Conservation (phyloP, 2,797 vertebrate genomes). For the Lutjanus argentimaculatus region DNA sequence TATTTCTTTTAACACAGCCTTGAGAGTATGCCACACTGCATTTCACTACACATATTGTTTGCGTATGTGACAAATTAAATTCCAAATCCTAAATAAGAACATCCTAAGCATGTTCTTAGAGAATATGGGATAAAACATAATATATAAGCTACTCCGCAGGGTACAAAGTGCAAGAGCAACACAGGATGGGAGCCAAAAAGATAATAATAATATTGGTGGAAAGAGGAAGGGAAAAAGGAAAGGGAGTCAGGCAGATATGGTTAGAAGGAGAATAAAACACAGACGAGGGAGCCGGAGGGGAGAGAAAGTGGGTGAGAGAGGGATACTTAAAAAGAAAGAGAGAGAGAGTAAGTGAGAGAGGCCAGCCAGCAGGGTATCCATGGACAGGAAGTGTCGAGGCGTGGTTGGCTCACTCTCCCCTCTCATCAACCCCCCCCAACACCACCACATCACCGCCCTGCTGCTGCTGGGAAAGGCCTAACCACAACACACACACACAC, state of each 20-base stretch:
- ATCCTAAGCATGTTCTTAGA: neutral
- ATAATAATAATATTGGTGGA: slow-evolving; percentile 49
- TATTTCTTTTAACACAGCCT: slow-evolving; percentile 1
- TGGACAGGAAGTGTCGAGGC: slow-evolving; percentile 81
- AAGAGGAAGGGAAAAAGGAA: slow-evolving; percentile 31
- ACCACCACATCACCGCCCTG: slow-evolving; percentile 76
- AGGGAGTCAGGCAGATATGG: slow-evolving; percentile 28
- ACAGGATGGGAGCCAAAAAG: slow-evolving; percentile 30
- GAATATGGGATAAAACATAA: neutral
- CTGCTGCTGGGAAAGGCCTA: slow-evolving; percentile 82
- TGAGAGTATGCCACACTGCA: neutral
- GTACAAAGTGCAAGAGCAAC: slow-evolving; percentile 33
- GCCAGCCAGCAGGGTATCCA: slow-evolving; percentile 64
- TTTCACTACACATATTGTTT: neutral
- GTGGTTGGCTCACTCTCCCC: slow-evolving; percentile 81
- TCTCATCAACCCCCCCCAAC: slow-evolving; percentile 75
- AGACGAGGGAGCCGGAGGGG: slow-evolving; percentile 13
- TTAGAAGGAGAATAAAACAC: slow-evolving; percentile 49
- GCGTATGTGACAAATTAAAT: slow-evolving; percentile 13
- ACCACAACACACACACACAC: slow-evolving; percentile 69
- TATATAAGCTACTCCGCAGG: slow-evolving; percentile 20
- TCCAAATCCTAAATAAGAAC: slow-evolving; percentile 8
- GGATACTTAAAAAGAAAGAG: slow-evolving; percentile 40
- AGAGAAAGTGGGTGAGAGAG: slow-evolving; percentile 30
- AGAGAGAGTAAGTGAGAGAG: slow-evolving; percentile 54